phyloP scores from a whole-genome alignment of 2,797 vertebrate species.

The Spheniscus humboldti region DNA sequence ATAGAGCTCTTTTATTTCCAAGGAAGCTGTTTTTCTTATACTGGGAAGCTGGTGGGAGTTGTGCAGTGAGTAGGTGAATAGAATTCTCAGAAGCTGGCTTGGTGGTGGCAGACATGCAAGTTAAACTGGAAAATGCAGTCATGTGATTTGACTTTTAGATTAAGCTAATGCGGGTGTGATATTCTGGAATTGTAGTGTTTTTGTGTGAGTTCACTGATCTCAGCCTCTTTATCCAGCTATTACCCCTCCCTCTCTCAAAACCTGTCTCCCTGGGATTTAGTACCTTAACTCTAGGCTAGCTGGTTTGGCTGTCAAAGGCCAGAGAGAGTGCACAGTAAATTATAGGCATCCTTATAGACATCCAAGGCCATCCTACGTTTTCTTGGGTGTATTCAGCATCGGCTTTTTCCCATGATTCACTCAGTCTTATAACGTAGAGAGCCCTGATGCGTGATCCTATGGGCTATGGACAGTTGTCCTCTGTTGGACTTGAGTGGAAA shows the following conservation, averaged over 20 bases:
- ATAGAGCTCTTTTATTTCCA: neutral
- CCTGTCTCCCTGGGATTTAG: neutral
- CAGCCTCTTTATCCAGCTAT: neutral
- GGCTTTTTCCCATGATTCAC: neutral
- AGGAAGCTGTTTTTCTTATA: neutral
- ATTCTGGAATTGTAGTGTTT: neutral
- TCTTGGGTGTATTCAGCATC: neutral
- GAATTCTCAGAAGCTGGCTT: neutral
- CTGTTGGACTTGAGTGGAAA: neutral
- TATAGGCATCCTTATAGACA: neutral
- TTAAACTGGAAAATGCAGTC: slow-evolving; percentile 23
- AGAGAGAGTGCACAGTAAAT: neutral
- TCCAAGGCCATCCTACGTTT: neutral
- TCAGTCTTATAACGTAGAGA: neutral
- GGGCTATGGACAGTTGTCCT: neutral
- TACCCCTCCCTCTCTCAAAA: neutral
- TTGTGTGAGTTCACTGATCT: neutral
- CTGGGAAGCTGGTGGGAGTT: slow-evolving; percentile 4
- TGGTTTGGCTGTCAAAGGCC: neutral
- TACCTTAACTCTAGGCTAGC: neutral
- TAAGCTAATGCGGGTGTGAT: neutral
- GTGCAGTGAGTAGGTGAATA: slow-evolving; percentile 1
- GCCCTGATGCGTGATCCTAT: neutral
- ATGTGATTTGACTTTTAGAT: slow-evolving; percentile 42
- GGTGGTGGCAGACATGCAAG: slow-evolving; percentile 18